phyloP scores from a whole-genome alignment of 2,797 vertebrate species.

The Enteromius argenteus region DNA sequence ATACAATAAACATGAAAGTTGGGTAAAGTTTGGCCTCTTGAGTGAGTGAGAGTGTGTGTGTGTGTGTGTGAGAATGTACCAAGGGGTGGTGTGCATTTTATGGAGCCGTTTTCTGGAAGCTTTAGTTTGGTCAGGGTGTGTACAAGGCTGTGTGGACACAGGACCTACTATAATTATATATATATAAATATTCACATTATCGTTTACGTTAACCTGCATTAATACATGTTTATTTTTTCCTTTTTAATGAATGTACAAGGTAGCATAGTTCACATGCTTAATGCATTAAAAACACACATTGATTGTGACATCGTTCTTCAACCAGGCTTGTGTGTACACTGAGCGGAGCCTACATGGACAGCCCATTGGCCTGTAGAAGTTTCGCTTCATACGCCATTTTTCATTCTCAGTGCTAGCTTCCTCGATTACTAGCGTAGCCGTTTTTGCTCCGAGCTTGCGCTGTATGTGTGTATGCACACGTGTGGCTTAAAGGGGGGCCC shows the following conservation, averaged over 20 bases:
- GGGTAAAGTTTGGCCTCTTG: conserved; percentile 13
- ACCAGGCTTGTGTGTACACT: not conserved
- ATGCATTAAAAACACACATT: not conserved
- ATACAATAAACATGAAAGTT: conserved; percentile 13
- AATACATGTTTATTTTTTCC: not conserved
- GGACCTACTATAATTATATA: not conserved
- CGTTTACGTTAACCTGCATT: not conserved
- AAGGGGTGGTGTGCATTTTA: conserved; percentile 7
- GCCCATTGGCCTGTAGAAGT: conserved; percentile 8
- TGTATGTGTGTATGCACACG: not conserved
- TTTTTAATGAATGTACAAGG: not conserved
- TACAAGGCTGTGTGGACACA: not conserved
- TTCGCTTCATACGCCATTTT: not conserved
- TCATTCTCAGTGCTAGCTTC: conserved; percentile 17
- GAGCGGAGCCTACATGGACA: not conserved
- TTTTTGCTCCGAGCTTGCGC: not conserved
- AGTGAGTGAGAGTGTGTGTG: conserved; percentile 4
- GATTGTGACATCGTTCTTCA: conserved; percentile 3
- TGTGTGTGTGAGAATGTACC: not conserved
- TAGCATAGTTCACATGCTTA: not conserved
- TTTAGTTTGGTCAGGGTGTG: conserved; percentile 21
- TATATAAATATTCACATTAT: not conserved
- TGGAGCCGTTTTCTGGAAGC: conserved; percentile 18
- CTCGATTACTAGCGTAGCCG: conserved; percentile 17
- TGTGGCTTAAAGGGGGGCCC: conserved; percentile 38